Base-by-base conservation (phyloP, 2,113 vertebrate genomes). In the Percopsis transmontana region DNA sequence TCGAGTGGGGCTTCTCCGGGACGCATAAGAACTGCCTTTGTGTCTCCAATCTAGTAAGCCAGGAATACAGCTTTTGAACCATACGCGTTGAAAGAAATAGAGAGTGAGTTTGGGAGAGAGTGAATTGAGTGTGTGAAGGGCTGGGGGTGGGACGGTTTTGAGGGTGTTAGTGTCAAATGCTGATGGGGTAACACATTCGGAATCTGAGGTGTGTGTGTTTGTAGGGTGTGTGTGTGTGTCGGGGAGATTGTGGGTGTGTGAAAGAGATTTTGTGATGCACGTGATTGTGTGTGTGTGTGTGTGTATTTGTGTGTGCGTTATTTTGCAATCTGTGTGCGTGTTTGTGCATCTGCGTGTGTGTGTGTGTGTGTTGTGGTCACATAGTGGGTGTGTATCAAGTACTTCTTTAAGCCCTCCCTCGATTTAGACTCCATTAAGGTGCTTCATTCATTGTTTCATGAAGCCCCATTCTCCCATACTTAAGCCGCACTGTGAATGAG, bases 21-120 rank as follows among this genome's bases (percentile, higher is more conserved):
- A 90, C 77, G 81, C 90, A 94, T 92, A 93, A 92, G 93, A 92
- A 93, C 90, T 83, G 87, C 87, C 93, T 96, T 97, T 97, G 95
- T 97, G 74, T 21, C 90, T 86, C 84, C 85, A 83, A 81, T 92
- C 88, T 89, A 85, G 68, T 91, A 90, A 93, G 91, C 90, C 93
- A 91, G 91, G 90, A 93, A 91, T 89, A 86, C 92, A 83, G 91
- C 87, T 92, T 89, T 93, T 56, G 86, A 88, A 91, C 64, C 38
- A 74, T 85, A 87, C 89, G 83, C 84, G 84, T 63, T 82, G 78
- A 86, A 80, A 83, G 84, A 86, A 68, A 77, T 69, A 63, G 76
- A 66, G 58, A 78, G 69, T 80, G 82, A 71, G 76, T 53, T 53
- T 70, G 66, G 66, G 75, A 53, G 74, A 62, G 76, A 66, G 66